These are phyloP conservation scores for Bombus affinis DNA, from an alignment of 1,140 invertebrate species.

Conservation along the genomic window DNA sequence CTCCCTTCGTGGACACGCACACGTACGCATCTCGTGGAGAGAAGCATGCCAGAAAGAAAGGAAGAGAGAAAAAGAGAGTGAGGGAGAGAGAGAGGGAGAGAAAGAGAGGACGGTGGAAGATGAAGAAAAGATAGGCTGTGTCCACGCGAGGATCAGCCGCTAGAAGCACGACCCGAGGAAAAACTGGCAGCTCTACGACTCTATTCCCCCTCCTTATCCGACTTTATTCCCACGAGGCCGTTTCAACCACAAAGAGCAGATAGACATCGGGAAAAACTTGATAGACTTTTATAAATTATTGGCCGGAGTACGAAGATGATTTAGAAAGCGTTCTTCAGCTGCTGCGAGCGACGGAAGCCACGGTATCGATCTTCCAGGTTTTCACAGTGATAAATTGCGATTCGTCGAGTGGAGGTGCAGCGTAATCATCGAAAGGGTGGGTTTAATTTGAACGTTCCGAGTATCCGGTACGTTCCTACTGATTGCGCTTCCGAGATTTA, in stretches of 20 bases:
- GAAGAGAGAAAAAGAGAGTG: not conserved
- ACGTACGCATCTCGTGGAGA: not conserved
- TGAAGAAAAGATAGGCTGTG: not conserved
- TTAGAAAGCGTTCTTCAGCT: slow-evolving; percentile 23
- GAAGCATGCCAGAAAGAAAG: not conserved
- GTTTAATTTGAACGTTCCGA: not conserved
- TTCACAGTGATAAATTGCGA: not conserved
- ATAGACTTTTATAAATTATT: slow-evolving; percentile 39
- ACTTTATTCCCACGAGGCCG: slow-evolving; percentile 39
- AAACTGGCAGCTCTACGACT: slow-evolving; percentile 57
- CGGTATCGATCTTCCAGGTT: not conserved
- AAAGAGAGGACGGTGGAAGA: not conserved
- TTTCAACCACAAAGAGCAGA: not conserved
- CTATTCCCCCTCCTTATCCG: slow-evolving; percentile 36
- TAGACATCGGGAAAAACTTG: slow-evolving; percentile 16
- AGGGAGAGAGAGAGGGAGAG: not conserved
- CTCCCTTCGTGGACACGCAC: not conserved
- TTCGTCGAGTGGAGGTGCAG: not conserved
- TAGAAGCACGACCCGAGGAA: slow-evolving; percentile 11
- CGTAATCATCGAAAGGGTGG: not conserved
- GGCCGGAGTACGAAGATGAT: slow-evolving; percentile 10
- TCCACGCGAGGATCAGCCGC: slow-evolving; percentile 11
- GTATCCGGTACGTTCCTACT: not conserved
- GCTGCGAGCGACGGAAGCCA: not conserved
- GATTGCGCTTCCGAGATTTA: not conserved